A percentile compares a stretch with the other conserved stretches of the same genome.
phyloP scores from a whole-genome alignment of 2,888 invertebrate species.

The Amphipyra tragopoginis region DNA sequence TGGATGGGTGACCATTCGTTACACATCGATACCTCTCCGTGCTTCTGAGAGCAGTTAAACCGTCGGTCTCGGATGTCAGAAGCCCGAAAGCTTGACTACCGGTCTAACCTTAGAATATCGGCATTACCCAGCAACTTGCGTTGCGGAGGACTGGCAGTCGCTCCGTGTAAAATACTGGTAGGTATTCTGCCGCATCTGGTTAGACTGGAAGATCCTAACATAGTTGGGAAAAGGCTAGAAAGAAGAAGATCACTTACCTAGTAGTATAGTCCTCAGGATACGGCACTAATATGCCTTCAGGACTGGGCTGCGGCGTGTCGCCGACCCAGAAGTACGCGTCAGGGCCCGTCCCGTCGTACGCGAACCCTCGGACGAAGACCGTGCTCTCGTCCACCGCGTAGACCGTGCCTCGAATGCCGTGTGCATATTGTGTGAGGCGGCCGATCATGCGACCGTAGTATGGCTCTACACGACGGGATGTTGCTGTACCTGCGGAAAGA shows the following conservation, averaged over 20 bases:
- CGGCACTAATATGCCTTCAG: slow-evolving; percentile 95
- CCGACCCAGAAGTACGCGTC: slow-evolving; percentile 98
- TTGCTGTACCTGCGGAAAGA: slow-evolving; percentile 65
- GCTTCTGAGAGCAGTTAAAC: no score
- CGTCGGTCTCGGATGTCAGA: no score
- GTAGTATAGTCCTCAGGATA: slow-evolving; percentile 95
- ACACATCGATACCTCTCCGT: no score
- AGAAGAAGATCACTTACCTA: slow-evolving; percentile 92
- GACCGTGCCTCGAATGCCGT: slow-evolving; percentile 94
- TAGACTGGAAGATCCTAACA: no score
- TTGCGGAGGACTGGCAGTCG: no score
- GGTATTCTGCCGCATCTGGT: no score
- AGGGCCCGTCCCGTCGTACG: slow-evolving; percentile 96
- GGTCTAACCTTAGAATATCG: no score
- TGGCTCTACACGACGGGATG: slow-evolving; percentile 84
- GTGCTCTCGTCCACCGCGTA: slow-evolving; percentile 97
- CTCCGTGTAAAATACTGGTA: no score
- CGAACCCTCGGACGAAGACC: slow-evolving; percentile 95
- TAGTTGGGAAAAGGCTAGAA: no score
- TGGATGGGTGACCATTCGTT: no score
- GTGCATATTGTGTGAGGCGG: slow-evolving; percentile 92
- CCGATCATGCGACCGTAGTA: slow-evolving; percentile 95
- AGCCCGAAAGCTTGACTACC: no score
- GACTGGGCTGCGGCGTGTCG: slow-evolving; percentile 94
- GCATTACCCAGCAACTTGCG: no score